These are phyloP conservation scores for Drosophila recens DNA, from an alignment of 2,888 invertebrate genomes.

Conservation along the genomic window DNA sequence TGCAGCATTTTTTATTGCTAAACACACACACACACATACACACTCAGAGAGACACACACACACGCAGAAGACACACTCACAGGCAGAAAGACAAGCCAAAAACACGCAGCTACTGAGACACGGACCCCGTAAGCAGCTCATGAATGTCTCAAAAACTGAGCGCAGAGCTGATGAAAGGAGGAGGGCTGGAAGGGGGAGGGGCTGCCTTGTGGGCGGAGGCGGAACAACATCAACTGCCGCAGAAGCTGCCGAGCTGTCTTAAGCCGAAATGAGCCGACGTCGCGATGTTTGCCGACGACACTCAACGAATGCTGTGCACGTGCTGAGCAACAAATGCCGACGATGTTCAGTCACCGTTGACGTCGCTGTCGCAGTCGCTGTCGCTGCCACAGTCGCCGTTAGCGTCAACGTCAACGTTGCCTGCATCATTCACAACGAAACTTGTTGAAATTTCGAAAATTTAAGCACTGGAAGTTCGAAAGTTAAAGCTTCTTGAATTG, in stretches of 20 bases:
- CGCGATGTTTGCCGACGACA: slow-evolving; percentile 35
- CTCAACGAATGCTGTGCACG: slow-evolving; percentile 49
- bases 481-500: slow-evolving; percentile 20
- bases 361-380: slow-evolving; percentile 10
- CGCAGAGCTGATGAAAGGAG: background rate
- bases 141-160: slow-evolving; percentile 36
- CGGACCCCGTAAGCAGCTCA: slow-evolving; percentile 39
- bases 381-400: slow-evolving; percentile 10
- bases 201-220: background rate
- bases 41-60: slow-evolving; percentile 12
- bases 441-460: slow-evolving; percentile 77
- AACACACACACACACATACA: slow-evolving; percentile 29
- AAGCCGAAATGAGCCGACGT: slow-evolving; percentile 7
- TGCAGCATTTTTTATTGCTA: slow-evolving; percentile 57
- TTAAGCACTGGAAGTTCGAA: slow-evolving; percentile 71
- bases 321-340: slow-evolving; percentile 75
- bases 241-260: slow-evolving; percentile 36
- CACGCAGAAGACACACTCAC: slow-evolving; percentile 5
- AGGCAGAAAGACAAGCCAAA: slow-evolving; percentile 21
- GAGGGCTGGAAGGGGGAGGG: too few species aligned
- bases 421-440: slow-evolving; percentile 47
- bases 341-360: slow-evolving; percentile 13
- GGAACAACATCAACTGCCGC: slow-evolving; percentile 33
- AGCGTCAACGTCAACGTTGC: slow-evolving; percentile 1
- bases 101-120: slow-evolving; percentile 37